Percentiles rank a stretch among this genome's conserved stretches.
phyloP scores from a whole-genome alignment of 1,140 invertebrate genomes.

The Pantala flavescens region DNA sequence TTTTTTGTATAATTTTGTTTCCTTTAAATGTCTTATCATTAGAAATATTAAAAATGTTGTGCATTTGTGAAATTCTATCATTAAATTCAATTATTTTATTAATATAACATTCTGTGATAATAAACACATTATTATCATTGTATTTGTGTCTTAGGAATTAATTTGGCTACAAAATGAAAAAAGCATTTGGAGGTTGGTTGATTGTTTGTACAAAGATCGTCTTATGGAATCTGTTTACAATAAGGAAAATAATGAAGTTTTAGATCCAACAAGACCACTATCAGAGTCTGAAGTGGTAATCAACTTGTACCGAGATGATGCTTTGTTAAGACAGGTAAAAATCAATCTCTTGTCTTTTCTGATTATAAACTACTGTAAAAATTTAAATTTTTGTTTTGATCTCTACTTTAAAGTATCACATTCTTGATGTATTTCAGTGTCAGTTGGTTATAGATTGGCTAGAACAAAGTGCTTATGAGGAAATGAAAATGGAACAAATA shows the following conservation, averaged over 20 bases:
- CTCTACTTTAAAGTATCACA: no score
- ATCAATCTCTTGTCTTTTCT: background rate
- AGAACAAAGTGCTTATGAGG: slow-evolving; percentile 67
- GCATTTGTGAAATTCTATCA: no score
- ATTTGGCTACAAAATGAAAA: slow-evolving; percentile 63
- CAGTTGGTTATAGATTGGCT: slow-evolving; percentile 88
- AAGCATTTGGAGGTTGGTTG: slow-evolving; percentile 76
- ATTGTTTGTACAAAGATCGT: slow-evolving; percentile 68
- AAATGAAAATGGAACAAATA: slow-evolving; percentile 19
- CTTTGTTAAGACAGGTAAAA: slow-evolving; percentile 51
- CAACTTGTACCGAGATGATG: slow-evolving; percentile 51
- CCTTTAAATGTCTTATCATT: no score
- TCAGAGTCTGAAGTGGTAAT: slow-evolving; percentile 54
- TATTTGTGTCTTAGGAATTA: background rate
- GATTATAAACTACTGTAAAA: background rate
- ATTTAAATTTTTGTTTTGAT: slow-evolving; percentile 12
- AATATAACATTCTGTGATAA: no score
- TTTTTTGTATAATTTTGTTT: no score
- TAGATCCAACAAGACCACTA: slow-evolving; percentile 22
- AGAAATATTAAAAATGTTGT: no score
- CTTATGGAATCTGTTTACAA: slow-evolving; percentile 34
- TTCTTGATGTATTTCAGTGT: slow-evolving; percentile 33
- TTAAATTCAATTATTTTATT: no score
- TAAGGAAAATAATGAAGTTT: slow-evolving; percentile 36
- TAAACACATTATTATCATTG: no score